phyloP scores from a whole-genome alignment of 2,113 vertebrate species.

The Mustela nigripes region DNA sequence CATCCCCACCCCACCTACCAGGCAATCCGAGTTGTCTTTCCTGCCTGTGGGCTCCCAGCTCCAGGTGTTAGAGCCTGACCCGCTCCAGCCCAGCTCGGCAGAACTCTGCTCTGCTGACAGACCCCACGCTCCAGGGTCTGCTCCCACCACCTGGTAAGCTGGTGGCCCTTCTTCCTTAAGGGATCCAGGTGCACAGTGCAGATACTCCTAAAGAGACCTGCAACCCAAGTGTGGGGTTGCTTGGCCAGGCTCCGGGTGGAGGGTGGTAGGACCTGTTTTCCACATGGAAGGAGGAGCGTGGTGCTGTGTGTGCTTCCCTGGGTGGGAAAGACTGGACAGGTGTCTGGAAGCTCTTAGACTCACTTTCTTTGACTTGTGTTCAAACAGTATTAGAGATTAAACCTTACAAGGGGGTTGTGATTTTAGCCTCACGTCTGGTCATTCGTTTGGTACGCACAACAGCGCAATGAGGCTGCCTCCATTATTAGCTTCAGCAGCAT shows the following conservation, averaged over 20 bases:
- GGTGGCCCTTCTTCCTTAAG: not conserved
- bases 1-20: not conserved
- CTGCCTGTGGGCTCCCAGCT: not conserved
- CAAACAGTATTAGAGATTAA: not conserved
- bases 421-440: not conserved
- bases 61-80: not conserved
- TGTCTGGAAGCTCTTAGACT: not conserved
- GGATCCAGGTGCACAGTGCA: rapidly evolving
- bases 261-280: not conserved
- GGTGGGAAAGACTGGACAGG: not conserved
- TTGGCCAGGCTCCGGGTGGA: not conserved
- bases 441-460: not conserved
- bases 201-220: not conserved
- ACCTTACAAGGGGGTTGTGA: not conserved
- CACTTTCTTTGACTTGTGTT: too few relatives aligned
- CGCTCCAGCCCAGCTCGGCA: too few relatives aligned
- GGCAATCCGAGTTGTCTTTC: not conserved
- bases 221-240: rapidly evolving
- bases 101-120: not conserved
- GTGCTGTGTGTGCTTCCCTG: too few relatives aligned
- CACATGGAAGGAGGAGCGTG: too few relatives aligned
- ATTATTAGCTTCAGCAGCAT: not conserved
- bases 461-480: not conserved
- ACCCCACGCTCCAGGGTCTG: not conserved
- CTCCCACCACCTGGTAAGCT: not conserved